Evolutionary conservation across 2,797 vertebrate genomes (phyloP).

Genomic region (Sebastes wilsoni): DNA sequence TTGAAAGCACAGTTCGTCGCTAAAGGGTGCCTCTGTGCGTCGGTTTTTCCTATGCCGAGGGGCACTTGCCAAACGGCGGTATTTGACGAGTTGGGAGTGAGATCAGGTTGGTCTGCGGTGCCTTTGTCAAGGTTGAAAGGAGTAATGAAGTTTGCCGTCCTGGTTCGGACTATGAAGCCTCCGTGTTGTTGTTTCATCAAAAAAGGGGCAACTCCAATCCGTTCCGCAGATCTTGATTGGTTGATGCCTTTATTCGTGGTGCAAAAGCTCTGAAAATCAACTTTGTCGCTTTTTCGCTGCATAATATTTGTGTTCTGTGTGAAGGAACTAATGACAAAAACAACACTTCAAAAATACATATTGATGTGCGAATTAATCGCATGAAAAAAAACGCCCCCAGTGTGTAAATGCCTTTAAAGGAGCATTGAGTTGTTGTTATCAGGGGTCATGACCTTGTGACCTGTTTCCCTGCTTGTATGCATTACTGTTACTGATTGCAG

Average conservation of each 20-base stretch:
- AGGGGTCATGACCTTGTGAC: neutral
- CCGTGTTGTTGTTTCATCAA: neutral
- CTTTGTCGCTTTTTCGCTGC: too few relatives aligned
- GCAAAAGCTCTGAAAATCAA: neutral
- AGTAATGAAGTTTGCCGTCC: neutral
- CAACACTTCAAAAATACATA: neutral
- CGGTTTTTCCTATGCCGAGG: neutral
- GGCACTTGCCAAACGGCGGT: neutral
- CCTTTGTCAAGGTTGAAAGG: neutral
- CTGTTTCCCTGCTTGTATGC: conserved; percentile 21
- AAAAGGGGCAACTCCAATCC: neutral
- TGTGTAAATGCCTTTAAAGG: neutral
- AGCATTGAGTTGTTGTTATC: conserved; percentile 6
- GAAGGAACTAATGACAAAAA: neutral
- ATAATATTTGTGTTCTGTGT: neutral
- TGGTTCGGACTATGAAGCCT: neutral
- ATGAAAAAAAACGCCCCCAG: neutral
- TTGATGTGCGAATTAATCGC: neutral
- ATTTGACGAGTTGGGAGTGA: neutral
- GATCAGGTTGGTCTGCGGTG: neutral
- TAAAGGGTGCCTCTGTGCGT: too few relatives aligned
- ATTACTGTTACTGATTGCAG: conserved; percentile 63
- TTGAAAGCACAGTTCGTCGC: neutral
- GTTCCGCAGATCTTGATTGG: neutral
- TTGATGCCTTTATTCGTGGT: neutral